Evolutionary conservation across 2,888 invertebrate genomes (phyloP).

Genomic region (Hyposoter dolosus): DNA sequence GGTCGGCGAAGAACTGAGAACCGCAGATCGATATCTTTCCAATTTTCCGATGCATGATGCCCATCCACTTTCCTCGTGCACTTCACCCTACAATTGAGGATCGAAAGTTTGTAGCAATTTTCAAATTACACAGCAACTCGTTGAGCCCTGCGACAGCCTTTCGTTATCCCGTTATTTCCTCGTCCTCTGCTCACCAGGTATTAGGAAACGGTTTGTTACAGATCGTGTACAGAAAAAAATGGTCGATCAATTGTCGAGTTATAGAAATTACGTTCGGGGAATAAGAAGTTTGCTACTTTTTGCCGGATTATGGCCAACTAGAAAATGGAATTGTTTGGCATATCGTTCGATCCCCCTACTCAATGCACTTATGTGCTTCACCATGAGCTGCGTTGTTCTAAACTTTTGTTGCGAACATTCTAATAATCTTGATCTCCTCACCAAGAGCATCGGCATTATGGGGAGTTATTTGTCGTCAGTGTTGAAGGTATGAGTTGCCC

Average conservation of each 20-base stretch:
- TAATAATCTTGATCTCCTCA: constrained; percentile 65
- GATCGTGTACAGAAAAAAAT: constrained; percentile 41
- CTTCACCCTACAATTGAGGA: constrained; percentile 1
- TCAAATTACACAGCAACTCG: background rate
- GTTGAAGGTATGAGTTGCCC: constrained; percentile 54
- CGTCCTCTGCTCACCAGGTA: background rate
- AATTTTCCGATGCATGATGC: constrained; percentile 36
- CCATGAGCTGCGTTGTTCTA: constrained; percentile 58
- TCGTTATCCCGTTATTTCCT: constrained; percentile 7
- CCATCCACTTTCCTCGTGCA: background rate
- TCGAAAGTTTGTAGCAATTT: constrained; percentile 44
- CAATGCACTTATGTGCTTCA: constrained; percentile 43
- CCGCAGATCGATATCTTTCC: constrained; percentile 47
- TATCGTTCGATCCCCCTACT: constrained; percentile 48
- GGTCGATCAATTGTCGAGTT: constrained; percentile 63
- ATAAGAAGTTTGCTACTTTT: constrained; percentile 55
- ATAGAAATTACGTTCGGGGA: constrained; percentile 62
- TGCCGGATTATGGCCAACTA: constrained; percentile 66
- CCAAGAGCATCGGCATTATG: constrained; percentile 67
- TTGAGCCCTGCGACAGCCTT: background rate
- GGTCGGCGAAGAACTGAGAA: constrained; percentile 27
- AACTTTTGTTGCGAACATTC: constrained; percentile 64
- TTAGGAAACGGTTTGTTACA: constrained; percentile 16
- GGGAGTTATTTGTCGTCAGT: constrained; percentile 61
- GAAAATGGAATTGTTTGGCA: constrained; percentile 45